Base-by-base conservation (phyloP, 2,888 invertebrate genomes). In the Deilephila elpenor region DNA sequence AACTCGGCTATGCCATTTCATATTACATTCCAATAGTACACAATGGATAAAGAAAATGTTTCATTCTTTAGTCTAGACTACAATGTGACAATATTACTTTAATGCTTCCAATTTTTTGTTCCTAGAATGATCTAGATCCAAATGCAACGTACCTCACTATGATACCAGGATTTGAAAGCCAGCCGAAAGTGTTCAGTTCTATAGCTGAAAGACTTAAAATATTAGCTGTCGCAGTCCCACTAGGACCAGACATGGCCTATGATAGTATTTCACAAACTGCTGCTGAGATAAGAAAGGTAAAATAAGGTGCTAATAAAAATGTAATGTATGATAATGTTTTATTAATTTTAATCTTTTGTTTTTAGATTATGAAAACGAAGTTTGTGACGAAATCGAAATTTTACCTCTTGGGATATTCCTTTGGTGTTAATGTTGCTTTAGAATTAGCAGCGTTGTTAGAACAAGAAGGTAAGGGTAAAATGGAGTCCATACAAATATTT, bases 121-220 rank as follows among this genome's bases (percentile, higher is more conserved):
- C 20, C 20, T 79, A 79, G 78, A 76, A 73, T 20, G 80, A 83
- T 20, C 37, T 84, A 5, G 82, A 86, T 37, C 76, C 81, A 8
- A 78, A 80, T 73, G 80, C 77, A 0, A 78, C 80, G 0, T 83
- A 83, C 71, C 71, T 86, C 56, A 80, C 83, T 77, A 70, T 86
- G 72, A 76, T 85, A n/a, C 85, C 86, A 61, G 86, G 86, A 8
- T 85, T 85, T 59, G 84, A 86, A 75, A 83, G 86, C 7, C 81
- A 83, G 62, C 79, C 83, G 70, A 73, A 78, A 29, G 75, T 82
- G 7, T 83, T 84, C 61, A 73, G 74, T 0, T 56, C 78, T 0
- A 73, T 83, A n/a, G 75, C 80, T 61, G 81, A 84, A 59, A 79
- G 83, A 32, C 78, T 85, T 1, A 84, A 85, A 72, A 73, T 84